Base-by-base conservation (phyloP, 2,888 invertebrate species). In the Plagodis pulveraria region DNA sequence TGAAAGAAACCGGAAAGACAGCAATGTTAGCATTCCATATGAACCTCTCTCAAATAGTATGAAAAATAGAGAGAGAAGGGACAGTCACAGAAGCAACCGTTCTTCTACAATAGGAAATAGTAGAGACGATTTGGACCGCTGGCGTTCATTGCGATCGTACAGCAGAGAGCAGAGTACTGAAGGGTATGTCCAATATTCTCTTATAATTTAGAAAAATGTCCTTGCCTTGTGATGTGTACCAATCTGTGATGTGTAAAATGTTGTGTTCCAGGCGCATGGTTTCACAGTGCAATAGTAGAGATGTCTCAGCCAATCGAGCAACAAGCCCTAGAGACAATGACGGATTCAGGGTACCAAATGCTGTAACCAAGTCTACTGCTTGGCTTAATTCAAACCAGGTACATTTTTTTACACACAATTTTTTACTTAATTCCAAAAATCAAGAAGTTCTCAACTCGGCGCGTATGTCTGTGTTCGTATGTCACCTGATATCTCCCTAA, bases 111-210 rank as follows among this genome's bases (percentile, higher is more conserved):
- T 91, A 61, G 92, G 91, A 1, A 91, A 90, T 60, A 91, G 91
- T 58, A 80, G 92, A 62, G 92, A 92, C 69, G 91, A 92, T 67
- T 78, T 92, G 58, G 92, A 92, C 60, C 81, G 89, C 50, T 92
- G 92, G 92, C 83, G 92, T 47, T 92, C 92, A 1, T 72, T 91
- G 61, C 77, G 92, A 42, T 92, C 91, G 22, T 93, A 86, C 54
- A 93, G 92, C 74, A 82, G 93, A 64, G 93, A 93, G 72, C 92
- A 91, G 50, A 93, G 93, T 63, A 81, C 86, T 56, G 93, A 93
- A 79, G 87, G 93, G 93, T 92, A 74, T 40, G 40, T 40, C 0
- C 10, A 10, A 40, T 22, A 22, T 22, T 22, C 4, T 22, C 22
- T 22, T 22, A 22, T 22, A 22, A 22, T 22, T 22, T 22, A 22